A percentile compares a stretch with the other conserved stretches of the same genome.
phyloP scores from a whole-genome alignment of 2,797 vertebrate species.

The Enteromius viviparus region DNA sequence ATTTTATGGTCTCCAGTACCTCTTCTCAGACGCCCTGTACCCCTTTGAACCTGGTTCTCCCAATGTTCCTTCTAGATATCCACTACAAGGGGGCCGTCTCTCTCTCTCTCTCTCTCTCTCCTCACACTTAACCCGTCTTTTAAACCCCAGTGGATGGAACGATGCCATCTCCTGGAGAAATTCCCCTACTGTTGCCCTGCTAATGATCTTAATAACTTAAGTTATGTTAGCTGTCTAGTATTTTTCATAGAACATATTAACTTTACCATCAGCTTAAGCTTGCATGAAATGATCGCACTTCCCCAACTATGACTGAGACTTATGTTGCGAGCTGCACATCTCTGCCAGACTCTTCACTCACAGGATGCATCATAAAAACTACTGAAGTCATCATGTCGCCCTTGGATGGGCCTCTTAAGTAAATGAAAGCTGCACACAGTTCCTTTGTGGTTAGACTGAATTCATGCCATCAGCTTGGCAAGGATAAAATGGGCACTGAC shows the following conservation, averaged over 20 bases:
- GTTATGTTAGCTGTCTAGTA: conserved; percentile 9
- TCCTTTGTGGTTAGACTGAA: conserved; percentile 51
- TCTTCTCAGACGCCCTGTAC: conserved; percentile 48
- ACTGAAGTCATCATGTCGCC: conserved; percentile 38
- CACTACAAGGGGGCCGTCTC: conserved; percentile 46
- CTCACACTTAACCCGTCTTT: background rate
- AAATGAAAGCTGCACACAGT: conserved; percentile 40
- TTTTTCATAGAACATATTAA: conserved; percentile 31
- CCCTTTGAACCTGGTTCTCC: conserved; percentile 62
- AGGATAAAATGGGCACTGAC: conserved; percentile 61
- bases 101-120: conserved; percentile 29
- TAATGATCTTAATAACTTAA: conserved; percentile 47
- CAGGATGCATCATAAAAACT: conserved; percentile 33
- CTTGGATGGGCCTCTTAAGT: conserved; percentile 34
- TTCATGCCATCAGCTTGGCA: conserved; percentile 50
- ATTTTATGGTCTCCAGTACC: conserved; percentile 47
- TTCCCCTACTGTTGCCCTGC: conserved; percentile 35
- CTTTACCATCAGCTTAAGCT: conserved; percentile 12
- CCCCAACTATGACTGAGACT: conserved; percentile 25
- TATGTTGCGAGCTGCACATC: conserved; percentile 7
- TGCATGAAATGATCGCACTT: conserved; percentile 14
- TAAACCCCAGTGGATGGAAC: conserved; percentile 32
- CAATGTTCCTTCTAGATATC: conserved; percentile 54
- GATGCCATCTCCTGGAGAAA: conserved; percentile 16
- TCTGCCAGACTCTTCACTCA: conserved; percentile 26